A percentile compares a stretch with the other conserved stretches of the same genome.
These are phyloP conservation scores for Galemys pyrenaicus DNA, from an alignment of 2,113 vertebrate genomes.

Conservation along the genomic window DNA sequence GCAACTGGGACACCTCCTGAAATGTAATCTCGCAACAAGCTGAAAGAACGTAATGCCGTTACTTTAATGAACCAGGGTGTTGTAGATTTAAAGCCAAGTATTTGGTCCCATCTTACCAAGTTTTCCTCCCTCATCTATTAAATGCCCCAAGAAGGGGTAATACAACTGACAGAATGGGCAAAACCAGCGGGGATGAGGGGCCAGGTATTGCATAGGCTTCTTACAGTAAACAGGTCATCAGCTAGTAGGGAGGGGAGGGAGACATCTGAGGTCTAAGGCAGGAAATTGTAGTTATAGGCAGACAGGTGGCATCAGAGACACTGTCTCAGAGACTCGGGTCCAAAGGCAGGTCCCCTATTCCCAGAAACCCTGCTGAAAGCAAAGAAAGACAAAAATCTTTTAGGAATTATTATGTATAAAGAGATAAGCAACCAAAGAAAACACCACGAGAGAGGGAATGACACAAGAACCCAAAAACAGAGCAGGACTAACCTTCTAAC, in stretches of 20 bases:
- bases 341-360: neutral
- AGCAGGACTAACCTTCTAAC: neutral
- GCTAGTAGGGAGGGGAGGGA: neutral
- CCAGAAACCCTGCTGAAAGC: neutral
- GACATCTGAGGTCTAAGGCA: neutral
- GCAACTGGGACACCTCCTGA: slow-evolving; percentile 12
- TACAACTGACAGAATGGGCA: neutral
- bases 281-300: neutral
- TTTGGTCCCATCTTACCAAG: neutral
- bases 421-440: neutral
- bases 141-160: neutral
- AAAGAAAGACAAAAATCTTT: neutral
- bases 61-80: neutral
- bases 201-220: neutral
- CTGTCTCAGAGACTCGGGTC: neutral
- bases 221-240: neutral
- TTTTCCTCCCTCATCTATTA: slow-evolving; percentile 24
- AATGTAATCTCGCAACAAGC: slow-evolving; percentile 37
- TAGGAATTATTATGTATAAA: neutral
- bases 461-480: neutral
- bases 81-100: neutral
- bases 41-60: slow-evolving; percentile 1
- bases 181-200: neutral
- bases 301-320: neutral
- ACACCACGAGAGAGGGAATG: neutral